Evolutionary conservation across 2,888 invertebrate genomes (phyloP), one percentile per base, ranked within the genome.

Genomic region (Mythimna impura): DNA sequence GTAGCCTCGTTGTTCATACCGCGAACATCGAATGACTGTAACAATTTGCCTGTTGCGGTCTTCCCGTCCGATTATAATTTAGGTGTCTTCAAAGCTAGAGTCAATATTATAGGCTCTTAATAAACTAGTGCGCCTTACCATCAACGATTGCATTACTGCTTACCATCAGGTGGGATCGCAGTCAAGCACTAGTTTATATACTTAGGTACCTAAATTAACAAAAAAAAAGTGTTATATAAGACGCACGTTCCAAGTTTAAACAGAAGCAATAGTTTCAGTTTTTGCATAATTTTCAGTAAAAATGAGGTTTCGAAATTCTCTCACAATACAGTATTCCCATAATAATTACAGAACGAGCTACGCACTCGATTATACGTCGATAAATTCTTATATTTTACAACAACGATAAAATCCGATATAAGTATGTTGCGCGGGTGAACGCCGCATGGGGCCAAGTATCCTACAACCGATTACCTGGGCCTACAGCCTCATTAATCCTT

Each of bases 361-460:
- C 62, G 58, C 34, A 71, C 60, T 68, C 36, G 73, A 69, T 76
- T 70, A 67, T 74, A 71, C 66, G 71, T 63, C 81, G 62, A 85
- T 86, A 86, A 87, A 86, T 85, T 79, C 73, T 63, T 77, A 71
- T 52, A 77, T 77, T 86, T 86, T 81, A 86, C 83, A 81, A 74
- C 85, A 67, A 67, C 85, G 70, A 83, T 86, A 86, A 87, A 86
- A 76, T 71, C 72, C 60, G 64, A 43, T 81, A 72, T 79, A 67
- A 78, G 77, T 82, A 80, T 66, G 74, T 80, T 80, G 67, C 65
- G 60, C 80, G 68, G 84, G 61, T 65, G 67, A 83, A 30, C 67
- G 25, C 81, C 34, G 83, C 81, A 85, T 70, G 81, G 78, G 64
- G 62, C 25, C 73, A n/a, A 52, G 66, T 78, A 43, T 72, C 30